Percentiles rank a stretch among this genome's conserved stretches.
These are phyloP conservation scores for Macrophya annulata DNA, from an alignment of 2,888 invertebrate species.

Conservation along the genomic window DNA sequence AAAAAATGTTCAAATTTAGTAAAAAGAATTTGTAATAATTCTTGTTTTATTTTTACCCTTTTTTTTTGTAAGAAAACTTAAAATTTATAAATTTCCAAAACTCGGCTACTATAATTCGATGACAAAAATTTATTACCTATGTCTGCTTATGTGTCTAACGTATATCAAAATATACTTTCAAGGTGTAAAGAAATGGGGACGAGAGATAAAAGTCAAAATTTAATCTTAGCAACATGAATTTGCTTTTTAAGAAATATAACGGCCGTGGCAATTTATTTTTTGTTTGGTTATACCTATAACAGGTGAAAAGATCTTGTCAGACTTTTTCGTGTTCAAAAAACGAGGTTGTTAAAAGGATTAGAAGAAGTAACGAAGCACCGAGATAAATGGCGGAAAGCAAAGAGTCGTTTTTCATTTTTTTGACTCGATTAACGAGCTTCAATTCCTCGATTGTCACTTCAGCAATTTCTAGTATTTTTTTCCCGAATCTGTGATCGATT, in stretches of 20 bases:
- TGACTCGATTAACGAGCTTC: not conserved
- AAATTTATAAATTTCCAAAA: no score
- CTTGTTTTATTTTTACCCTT: no score
- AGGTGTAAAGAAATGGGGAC: no score
- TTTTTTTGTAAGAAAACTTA: no score
- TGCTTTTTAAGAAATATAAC: not conserved
- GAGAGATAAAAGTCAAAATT: no score
- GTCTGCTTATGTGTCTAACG: no score
- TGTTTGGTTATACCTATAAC: not conserved
- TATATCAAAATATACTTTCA: no score
- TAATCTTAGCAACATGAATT: not conserved
- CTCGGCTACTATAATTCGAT: no score
- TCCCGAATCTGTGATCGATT: not conserved
- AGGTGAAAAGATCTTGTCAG: not conserved
- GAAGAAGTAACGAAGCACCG: not conserved
- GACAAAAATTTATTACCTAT: no score
- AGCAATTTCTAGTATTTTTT: not conserved
- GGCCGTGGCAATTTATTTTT: not conserved
- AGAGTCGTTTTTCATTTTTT: not conserved
- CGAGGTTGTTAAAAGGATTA: not conserved
- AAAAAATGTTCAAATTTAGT: not conserved
- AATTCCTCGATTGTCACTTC: not conserved
- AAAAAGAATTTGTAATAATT: not conserved
- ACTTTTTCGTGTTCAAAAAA: not conserved
- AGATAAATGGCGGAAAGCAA: not conserved